phyloP scores from a whole-genome alignment of 2,888 invertebrate genomes.

The Ormia ochracea region DNA sequence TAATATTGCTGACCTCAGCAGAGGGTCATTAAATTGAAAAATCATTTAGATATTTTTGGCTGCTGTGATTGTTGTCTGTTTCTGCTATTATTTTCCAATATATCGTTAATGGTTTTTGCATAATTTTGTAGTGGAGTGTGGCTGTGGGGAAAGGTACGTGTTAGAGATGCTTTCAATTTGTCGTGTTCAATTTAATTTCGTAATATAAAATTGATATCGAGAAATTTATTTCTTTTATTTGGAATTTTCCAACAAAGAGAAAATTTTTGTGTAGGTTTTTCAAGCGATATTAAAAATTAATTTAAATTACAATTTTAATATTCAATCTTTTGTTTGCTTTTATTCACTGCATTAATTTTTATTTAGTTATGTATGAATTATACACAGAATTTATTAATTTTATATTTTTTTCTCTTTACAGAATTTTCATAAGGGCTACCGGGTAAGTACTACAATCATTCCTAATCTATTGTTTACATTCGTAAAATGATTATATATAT shows the following conservation, averaged over 20 bases:
- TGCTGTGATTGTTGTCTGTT: background rate
- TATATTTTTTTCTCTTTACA: background rate
- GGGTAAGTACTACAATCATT: too few relatives aligned
- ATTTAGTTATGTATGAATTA: background rate
- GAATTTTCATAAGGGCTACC: too few relatives aligned
- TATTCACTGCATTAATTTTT: background rate
- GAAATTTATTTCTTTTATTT: background rate
- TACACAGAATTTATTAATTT: background rate
- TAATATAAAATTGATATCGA: background rate
- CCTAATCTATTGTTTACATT: too few relatives aligned
- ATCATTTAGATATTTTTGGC: slow-evolving; percentile 68
- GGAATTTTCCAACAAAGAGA: background rate
- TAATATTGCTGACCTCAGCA: slow-evolving; percentile 36
- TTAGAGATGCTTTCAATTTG: background rate
- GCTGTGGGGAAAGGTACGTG: too few relatives aligned
- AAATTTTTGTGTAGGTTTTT: background rate
- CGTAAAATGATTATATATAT: too few relatives aligned
- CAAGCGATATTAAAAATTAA: background rate
- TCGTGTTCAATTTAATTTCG: background rate
- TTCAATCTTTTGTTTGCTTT: background rate
- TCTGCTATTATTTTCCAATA: slow-evolving; percentile 1
- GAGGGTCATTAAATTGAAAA: slow-evolving; percentile 71
- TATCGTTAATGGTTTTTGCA: slow-evolving; percentile 36
- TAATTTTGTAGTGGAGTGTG: background rate
- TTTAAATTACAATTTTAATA: background rate